These are phyloP conservation scores for Meta bourneti DNA, from an alignment of 2,888 invertebrate genomes.

Conservation along the genomic window DNA sequence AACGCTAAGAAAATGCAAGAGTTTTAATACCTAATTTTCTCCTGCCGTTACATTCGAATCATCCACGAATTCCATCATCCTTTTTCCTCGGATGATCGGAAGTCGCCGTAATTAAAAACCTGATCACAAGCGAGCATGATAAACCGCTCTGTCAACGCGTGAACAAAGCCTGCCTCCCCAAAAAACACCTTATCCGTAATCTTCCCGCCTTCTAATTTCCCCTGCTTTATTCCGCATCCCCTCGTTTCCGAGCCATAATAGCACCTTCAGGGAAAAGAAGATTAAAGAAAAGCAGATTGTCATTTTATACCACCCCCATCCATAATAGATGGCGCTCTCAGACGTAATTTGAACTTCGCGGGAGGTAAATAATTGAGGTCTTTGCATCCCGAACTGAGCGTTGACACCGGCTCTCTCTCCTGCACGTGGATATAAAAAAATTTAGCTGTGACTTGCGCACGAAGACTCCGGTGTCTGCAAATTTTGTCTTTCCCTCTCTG, in stretches of 20 bases:
- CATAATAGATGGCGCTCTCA: conserved; percentile 49
- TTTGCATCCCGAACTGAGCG: not conserved
- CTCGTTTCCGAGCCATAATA: not conserved
- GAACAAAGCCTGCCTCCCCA: too few relatives aligned
- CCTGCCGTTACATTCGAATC: not conserved
- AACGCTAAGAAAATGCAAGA: not conserved
- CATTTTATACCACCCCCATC: conserved; percentile 58
- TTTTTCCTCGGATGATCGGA: not conserved
- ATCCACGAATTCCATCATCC: not conserved
- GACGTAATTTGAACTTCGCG: conserved; percentile 60
- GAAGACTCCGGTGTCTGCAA: not conserved
- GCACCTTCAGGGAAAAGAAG: conserved; percentile 40
- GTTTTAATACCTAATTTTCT: not conserved
- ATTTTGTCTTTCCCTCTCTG: not conserved
- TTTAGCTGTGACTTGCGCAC: not conserved
- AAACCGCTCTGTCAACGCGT: too few relatives aligned
- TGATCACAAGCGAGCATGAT: too few relatives aligned
- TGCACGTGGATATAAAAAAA: not conserved
- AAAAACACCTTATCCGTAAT: conserved; percentile 1
- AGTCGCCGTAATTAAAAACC: too few relatives aligned
- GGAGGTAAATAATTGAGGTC: conserved; percentile 63
- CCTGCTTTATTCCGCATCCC: not conserved
- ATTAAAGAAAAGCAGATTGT: conserved; percentile 54
- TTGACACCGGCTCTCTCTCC: not conserved
- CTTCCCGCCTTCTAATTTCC: not conserved